A percentile compares a stretch with the other conserved stretches of the same genome.
Evolutionary conservation across 2,113 vertebrate genomes (phyloP).

Genomic region (Geothlypis trichas): DNA sequence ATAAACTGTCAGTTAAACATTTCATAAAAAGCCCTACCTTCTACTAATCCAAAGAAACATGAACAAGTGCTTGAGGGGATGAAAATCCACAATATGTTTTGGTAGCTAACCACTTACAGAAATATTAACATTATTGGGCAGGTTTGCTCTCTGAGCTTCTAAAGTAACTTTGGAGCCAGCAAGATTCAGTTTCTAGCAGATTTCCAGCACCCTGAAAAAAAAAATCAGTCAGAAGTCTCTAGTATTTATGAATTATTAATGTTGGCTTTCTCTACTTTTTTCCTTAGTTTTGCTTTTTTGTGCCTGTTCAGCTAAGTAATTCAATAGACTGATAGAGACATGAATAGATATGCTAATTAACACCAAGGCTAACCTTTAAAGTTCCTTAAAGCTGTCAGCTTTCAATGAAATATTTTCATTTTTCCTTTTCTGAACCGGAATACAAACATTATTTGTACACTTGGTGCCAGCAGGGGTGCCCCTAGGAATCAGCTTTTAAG

Average conservation of each 20-base stretch:
- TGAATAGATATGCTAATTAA: conserved; percentile 80
- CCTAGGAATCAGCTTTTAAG: conserved; percentile 26
- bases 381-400: conserved; percentile 75
- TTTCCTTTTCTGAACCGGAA: conserved; percentile 66
- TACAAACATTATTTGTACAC: conserved; percentile 74
- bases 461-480: conserved; percentile 46
- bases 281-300: conserved; percentile 73
- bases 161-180: conserved; percentile 66
- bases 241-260: conserved; percentile 81
- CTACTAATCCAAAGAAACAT: conserved; percentile 72
- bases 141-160: conserved; percentile 40
- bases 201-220: conserved; percentile 47
- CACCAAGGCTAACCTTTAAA: conserved; percentile 77
- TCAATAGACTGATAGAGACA: conserved; percentile 76
- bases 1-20: conserved; percentile 75
- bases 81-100: conserved; percentile 66
- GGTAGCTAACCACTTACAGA: conserved; percentile 67
- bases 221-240: conserved; percentile 66
- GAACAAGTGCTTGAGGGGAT: conserved; percentile 68
- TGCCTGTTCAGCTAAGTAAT: conserved; percentile 73
- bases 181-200: conserved; percentile 66
- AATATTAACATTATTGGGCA: conserved; percentile 68
- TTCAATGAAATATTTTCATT: conserved; percentile 76
- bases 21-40: conserved; percentile 70
- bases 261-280: conserved; percentile 54